These are phyloP conservation scores for Drosophila biarmipes DNA, from an alignment of 1,140 invertebrate species.

Conservation along the genomic window DNA sequence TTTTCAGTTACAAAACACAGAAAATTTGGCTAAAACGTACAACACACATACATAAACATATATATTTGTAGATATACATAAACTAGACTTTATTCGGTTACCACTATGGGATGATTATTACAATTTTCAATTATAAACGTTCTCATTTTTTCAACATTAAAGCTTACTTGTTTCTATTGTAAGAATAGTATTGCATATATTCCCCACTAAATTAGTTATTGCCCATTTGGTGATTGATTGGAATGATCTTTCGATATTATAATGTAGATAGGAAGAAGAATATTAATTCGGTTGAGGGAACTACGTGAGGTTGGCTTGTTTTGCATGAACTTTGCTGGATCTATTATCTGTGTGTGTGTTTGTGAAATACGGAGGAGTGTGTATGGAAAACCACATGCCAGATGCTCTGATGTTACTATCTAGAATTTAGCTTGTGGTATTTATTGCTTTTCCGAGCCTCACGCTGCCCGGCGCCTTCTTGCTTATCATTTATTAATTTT, in stretches of 20 bases:
- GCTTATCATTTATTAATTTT: neutral
- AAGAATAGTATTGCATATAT: conserved; percentile 57
- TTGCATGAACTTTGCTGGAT: conserved; percentile 71
- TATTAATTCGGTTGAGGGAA: conserved; percentile 35
- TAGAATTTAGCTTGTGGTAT: conserved; percentile 23
- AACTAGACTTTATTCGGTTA: conserved; percentile 66
- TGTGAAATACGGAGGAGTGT: conserved; percentile 14
- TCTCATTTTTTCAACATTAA: conserved; percentile 53
- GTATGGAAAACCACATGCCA: conserved; percentile 45
- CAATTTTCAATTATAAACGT: conserved; percentile 55
- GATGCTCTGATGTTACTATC: conserved; percentile 38
- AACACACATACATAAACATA: conserved; percentile 77
- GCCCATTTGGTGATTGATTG: conserved; percentile 63
- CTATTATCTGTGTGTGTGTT: conserved; percentile 29
- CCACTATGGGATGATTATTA: conserved; percentile 65
- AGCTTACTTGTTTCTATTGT: conserved; percentile 66
- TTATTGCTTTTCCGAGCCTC: conserved; percentile 46
- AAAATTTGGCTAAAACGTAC: conserved; percentile 78
- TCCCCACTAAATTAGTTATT: conserved; percentile 63
- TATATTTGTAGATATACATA: conserved; percentile 58
- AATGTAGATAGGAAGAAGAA: conserved; percentile 35
- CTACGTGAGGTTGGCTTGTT: conserved; percentile 58
- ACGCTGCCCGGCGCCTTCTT: conserved; percentile 21
- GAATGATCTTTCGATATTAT: conserved; percentile 59
- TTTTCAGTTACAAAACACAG: conserved; percentile 75